Evolutionary conservation across 30 jellyfish, hydroid and myxozoan genomes (phyloP), one percentile per base, ranked within the genome.

Genomic region (Sanderia malayensis): DNA sequence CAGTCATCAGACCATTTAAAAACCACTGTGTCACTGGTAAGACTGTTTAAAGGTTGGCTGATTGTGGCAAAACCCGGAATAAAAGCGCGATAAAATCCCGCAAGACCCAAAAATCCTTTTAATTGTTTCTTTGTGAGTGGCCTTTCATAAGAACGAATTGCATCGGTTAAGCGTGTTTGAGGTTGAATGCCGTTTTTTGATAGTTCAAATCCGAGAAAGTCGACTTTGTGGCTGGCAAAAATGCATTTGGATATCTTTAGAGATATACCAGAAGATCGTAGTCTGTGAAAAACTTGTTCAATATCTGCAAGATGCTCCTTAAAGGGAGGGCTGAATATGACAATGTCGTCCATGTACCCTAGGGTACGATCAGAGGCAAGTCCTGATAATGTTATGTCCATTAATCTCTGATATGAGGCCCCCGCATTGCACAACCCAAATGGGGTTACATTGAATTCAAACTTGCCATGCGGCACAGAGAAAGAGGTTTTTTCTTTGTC

Each of bases 351-450:
- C 69, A 45, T 57, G 53, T 47, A 67, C 20, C 37, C 87, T 28
- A 47, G 71, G n/a, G 29, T 22, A 24, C 91, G 37, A 44, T 67
- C 75, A 15, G 74, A 53, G 66, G 74, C 33, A 62, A 71, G 84
- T 27, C 73, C 84, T 26, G 87, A 44, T 61, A 61, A 65, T 22
- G 71, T 25, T 18, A 65, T 60, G 83, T 75, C 70, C 71, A 75
- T 75, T 32, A 75, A 18, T 30, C 87, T 58, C 55, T 75, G 83
- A 37, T 60, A 75, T 2, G 72, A 33, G 85, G 82, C 82, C 73
- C 82, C 70, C n/a, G 87, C 87, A 61, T 62, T 75, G 47, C 87
- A 75, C 58, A 75, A 30, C n/a, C 75, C 87, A 46, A 31, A 62
- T 26, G 83, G 87, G 55, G 70, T 60, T 33, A 61, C 86, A 28